These are phyloP conservation scores for Podilymbus podiceps DNA, from an alignment of 2,113 vertebrate genomes.

Conservation along the genomic window DNA sequence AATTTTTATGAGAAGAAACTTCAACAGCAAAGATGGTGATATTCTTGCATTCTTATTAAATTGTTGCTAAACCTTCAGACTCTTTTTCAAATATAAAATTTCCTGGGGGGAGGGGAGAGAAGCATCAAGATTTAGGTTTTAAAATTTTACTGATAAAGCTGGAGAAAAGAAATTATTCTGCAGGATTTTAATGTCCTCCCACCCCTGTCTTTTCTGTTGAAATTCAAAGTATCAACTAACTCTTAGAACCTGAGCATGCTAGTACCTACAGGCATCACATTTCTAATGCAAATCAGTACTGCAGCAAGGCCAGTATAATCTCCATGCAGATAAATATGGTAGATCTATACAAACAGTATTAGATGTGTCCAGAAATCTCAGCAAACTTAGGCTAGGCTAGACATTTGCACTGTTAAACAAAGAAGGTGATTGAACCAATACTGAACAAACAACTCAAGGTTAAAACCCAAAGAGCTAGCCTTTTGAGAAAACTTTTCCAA, in stretches of 20 bases:
- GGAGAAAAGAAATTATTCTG: not conserved
- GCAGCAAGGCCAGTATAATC: not conserved
- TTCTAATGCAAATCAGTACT: not conserved
- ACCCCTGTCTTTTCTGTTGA: not conserved
- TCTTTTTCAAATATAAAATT: not conserved
- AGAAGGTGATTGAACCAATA: not conserved
- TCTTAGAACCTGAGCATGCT: not conserved
- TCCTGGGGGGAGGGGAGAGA: not conserved
- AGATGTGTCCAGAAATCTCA: not conserved
- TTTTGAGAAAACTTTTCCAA: not conserved
- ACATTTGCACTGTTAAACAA: not conserved
- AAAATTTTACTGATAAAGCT: not conserved
- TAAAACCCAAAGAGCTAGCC: not conserved
- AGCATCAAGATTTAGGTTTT: not conserved
- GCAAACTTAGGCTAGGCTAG: not conserved
- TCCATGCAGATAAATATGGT: not conserved
- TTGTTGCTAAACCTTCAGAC: not conserved
- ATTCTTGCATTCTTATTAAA: not conserved
- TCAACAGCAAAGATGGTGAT: not conserved
- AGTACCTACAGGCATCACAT: not conserved
- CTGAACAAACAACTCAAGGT: not conserved
- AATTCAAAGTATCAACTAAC: not conserved
- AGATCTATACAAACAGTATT: not conserved
- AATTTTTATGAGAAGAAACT: not conserved
- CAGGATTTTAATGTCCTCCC: not conserved